Evolutionary conservation across 2,797 vertebrate species (phyloP).

Genomic region (Cheirogaleus major): DNA sequence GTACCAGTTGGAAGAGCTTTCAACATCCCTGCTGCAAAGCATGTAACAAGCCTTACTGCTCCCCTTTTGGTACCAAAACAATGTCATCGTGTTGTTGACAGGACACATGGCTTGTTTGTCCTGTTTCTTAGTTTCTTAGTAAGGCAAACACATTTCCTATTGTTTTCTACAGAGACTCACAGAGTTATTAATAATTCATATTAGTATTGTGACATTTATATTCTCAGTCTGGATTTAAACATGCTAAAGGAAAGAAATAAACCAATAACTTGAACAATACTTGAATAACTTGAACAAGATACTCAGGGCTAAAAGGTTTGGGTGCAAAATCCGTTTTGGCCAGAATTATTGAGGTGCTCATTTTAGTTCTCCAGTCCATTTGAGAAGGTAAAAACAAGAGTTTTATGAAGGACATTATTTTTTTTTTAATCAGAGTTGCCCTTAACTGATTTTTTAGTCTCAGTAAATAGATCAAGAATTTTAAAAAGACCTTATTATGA

Average conservation of each 20-base stretch:
- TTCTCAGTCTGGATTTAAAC: constrained; percentile 38
- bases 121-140: neutral
- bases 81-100: neutral
- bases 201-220: neutral
- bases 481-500: neutral
- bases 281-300: neutral
- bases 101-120: neutral
- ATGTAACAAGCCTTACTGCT: neutral
- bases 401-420: neutral
- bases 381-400: neutral
- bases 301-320: neutral
- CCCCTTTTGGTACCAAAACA: constrained; percentile 42
- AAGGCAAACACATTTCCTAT: neutral
- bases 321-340: neutral
- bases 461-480: neutral
- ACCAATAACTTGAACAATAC: neutral
- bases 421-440: neutral
- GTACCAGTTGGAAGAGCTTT: constrained; percentile 50
- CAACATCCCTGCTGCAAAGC: constrained; percentile 12
- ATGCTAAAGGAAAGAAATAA: constrained; percentile 1
- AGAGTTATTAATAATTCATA: neutral
- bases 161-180: neutral
- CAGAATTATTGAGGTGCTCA: neutral
- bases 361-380: constrained; percentile 9
- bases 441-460: constrained; percentile 11